These are phyloP conservation scores for Siderastrea siderea DNA, from an alignment of 92 coral and sea anemone genomes.

Conservation along the genomic window DNA sequence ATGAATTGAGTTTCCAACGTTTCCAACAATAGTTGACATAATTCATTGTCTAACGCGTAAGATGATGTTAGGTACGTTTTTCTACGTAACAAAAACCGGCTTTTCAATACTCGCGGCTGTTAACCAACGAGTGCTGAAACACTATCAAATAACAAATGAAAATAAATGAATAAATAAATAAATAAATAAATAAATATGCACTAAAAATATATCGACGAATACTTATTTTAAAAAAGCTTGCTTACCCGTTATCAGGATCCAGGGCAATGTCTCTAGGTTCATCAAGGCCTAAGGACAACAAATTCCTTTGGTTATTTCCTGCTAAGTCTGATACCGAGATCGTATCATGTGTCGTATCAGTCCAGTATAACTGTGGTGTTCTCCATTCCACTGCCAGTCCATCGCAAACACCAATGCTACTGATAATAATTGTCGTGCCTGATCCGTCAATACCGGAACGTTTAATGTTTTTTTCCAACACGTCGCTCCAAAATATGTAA, in stretches of 20 bases:
- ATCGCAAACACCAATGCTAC: conserved; percentile 69
- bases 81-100: too few species aligned
- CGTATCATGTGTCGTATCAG: conserved; percentile 68
- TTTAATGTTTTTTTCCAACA: conserved; percentile 52
- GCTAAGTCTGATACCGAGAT: conserved; percentile 73
- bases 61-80: too few species aligned
- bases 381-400: conserved; percentile 90
- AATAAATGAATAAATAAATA: too few species aligned
- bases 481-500: conserved; percentile 78
- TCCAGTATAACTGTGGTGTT: conserved; percentile 79
- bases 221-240: too few species aligned
- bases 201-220: too few species aligned
- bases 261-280: conserved; percentile 85
- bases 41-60: too few species aligned
- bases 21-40: too few species aligned
- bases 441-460: conserved; percentile 47
- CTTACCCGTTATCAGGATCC: conserved; percentile 76
- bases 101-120: too few species aligned
- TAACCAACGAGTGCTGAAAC: too few species aligned
- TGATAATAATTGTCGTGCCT: conserved; percentile 18
- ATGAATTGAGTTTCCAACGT: too few species aligned
- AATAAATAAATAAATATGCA: too few species aligned
- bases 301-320: conserved; percentile 65
- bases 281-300: conserved; percentile 60
- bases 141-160: too few species aligned